Evolutionary conservation across 2,797 vertebrate species (phyloP).

Genomic region (Sylvilagus floridanus): DNA sequence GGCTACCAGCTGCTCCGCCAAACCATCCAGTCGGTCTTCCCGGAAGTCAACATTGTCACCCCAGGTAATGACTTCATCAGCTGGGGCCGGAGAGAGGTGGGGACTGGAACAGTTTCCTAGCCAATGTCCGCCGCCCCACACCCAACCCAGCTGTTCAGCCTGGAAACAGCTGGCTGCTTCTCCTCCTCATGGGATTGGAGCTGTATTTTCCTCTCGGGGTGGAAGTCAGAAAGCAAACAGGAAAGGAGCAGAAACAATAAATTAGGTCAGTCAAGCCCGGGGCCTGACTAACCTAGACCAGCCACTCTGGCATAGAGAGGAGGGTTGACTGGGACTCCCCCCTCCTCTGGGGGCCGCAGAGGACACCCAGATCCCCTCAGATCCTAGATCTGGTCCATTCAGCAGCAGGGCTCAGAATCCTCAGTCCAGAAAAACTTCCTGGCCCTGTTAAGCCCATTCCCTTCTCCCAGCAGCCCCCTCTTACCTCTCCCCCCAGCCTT

Average conservation of each 20-base stretch:
- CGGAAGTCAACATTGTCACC: conserved; percentile 89
- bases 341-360: not conserved
- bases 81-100: conserved; percentile 1
- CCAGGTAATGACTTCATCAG: conserved; percentile 91
- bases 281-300: conserved; percentile 62
- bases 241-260: conserved; percentile 86
- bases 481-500: not conserved
- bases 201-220: conserved; percentile 79
- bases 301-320: conserved; percentile 52
- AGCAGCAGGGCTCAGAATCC: not conserved
- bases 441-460: not conserved
- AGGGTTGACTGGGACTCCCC: not conserved
- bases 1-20: conserved; percentile 94
- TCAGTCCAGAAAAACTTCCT: not conserved
- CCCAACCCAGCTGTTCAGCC: conserved; percentile 84
- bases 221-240: conserved; percentile 87
- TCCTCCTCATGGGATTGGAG: conserved; percentile 81
- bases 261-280: conserved; percentile 75
- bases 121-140: conserved; percentile 70
- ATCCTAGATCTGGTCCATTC: not conserved
- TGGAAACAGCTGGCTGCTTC: conserved; percentile 87
- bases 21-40: conserved; percentile 93
- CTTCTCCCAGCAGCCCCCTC: not conserved
- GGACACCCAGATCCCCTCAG: not conserved
- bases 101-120: conserved; percentile 80